phyloP scores from a whole-genome alignment of 2,797 vertebrate species.

The Dryobates pubescens region DNA sequence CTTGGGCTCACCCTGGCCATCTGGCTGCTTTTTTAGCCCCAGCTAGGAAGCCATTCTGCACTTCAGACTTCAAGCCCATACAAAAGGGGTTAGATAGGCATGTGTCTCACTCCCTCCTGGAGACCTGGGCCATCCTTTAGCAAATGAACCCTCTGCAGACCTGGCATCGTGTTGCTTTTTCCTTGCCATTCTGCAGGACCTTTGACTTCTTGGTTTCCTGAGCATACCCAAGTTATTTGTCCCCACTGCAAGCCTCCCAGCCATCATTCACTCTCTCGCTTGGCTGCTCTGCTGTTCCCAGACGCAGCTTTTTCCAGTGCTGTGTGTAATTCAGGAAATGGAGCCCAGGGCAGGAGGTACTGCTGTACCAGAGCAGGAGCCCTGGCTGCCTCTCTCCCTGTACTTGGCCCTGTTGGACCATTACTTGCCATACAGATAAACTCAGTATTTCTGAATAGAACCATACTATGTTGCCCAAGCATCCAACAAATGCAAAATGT shows the following conservation, averaged over 20 bases:
- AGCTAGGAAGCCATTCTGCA: conserved; percentile 34
- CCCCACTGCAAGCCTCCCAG: not conserved
- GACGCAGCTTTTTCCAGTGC: not conserved
- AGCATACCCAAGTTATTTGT: accelerated
- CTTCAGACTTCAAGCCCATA: not conserved
- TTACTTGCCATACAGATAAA: not conserved
- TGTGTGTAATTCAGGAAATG: accelerated
- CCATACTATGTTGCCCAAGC: accelerated
- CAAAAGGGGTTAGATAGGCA: not conserved
- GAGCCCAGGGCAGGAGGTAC: not conserved
- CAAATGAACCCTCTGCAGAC: not conserved
- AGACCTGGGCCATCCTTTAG: not conserved
- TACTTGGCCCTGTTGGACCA: not conserved
- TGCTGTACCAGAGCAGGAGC: not conserved
- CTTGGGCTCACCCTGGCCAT: not conserved
- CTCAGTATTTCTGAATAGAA: not conserved
- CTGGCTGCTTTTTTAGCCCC: conserved; percentile 5
- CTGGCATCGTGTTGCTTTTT: not conserved
- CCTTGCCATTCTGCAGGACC: accelerated
- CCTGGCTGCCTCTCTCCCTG: not conserved
- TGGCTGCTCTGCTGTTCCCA: not conserved
- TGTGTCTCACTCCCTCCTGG: not conserved
- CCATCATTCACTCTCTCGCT: not conserved
- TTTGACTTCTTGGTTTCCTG: not conserved
- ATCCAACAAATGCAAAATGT: not conserved